Evolutionary conservation across 2,888 invertebrate species (phyloP), one percentile per base, ranked within the genome.

Genomic region (Amblyteles armatorius): DNA sequence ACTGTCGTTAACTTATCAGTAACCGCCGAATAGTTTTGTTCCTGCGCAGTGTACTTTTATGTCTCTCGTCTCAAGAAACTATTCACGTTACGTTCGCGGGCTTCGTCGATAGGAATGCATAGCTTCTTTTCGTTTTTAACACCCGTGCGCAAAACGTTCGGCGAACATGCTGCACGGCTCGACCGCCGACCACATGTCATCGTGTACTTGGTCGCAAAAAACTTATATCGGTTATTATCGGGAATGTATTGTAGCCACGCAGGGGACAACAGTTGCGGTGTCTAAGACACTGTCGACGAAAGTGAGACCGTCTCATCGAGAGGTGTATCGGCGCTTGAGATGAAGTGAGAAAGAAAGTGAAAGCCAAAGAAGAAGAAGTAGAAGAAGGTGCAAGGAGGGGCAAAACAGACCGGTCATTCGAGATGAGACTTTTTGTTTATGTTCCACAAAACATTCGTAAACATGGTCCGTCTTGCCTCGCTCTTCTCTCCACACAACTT

Each of bases 171-270:
- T 79, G 72, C 60, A 67, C 68, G 48, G 40, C 76, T 69, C 67
- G 86, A 89, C 87, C 90, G 85, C 89, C 81, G 82, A 87, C 90
- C 91, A 88, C 88, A 90, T 89, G 90, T 88, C 90, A 90, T 86
- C 89, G 84, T 77, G 81, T 63, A 33, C 60, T 55, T 68, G 60
- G 52, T 80, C 48, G 69, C 74, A 60, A 55, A 60, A 55, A 79
- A 79, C 63, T 83, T 81, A 77, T 81, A 79, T 50, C 48, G 44
- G 44, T 40, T 48, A 52, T 69, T 48, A 52, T 69, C 44, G 55
- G 55, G 76, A 83, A 40, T 63, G 79, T 13, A 78, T 50, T 63
- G 80, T 88, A 87, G 82, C n/a, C 86, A 82, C 67, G 77, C 84
- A 78, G 36, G 57, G 55, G 3, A 13, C 26, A 11, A 13, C 22